phyloP scores from a whole-genome alignment of 2,888 invertebrate species.

The Oscheius myriophilus region DNA sequence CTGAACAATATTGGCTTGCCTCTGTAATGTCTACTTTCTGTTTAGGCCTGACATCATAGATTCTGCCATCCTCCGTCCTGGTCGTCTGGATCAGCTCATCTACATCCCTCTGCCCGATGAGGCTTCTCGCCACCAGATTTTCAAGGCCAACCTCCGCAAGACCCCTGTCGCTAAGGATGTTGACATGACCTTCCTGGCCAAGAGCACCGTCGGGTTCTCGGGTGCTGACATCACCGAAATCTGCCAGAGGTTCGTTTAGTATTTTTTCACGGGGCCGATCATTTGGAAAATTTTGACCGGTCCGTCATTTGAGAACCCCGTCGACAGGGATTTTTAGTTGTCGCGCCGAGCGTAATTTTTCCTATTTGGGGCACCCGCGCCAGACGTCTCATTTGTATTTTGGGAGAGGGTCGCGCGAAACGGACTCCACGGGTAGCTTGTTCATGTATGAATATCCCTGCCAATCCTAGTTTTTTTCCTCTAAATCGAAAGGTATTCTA shows the following conservation, averaged over 20 bases:
- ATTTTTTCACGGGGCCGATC: neutral
- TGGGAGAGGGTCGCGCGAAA: too few relatives aligned
- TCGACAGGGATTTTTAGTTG: too few relatives aligned
- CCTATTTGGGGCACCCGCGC: too few relatives aligned
- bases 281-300: too few relatives aligned
- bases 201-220: conserved; percentile 89
- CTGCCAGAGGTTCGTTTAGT: conserved; percentile 83
- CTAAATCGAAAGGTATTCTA: too few relatives aligned
- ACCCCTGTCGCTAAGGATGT: conserved; percentile 79
- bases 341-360: too few relatives aligned
- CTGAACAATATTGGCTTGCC: neutral
- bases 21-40: neutral
- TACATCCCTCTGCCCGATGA: conserved; percentile 99
- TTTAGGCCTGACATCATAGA: conserved; percentile 90
- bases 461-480: too few relatives aligned
- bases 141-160: conserved; percentile 79
- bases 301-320: too few relatives aligned
- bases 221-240: conserved; percentile 99
- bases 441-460: too few relatives aligned
- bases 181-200: conserved; percentile 80
- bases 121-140: conserved; percentile 93
- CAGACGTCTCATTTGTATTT: too few relatives aligned
- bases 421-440: too few relatives aligned
- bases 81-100: conserved; percentile 97
- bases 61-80: conserved; percentile 96